Conservation (phyloP, 2,797 vertebrate genomes). For the Holocentrus rufus region DNA sequence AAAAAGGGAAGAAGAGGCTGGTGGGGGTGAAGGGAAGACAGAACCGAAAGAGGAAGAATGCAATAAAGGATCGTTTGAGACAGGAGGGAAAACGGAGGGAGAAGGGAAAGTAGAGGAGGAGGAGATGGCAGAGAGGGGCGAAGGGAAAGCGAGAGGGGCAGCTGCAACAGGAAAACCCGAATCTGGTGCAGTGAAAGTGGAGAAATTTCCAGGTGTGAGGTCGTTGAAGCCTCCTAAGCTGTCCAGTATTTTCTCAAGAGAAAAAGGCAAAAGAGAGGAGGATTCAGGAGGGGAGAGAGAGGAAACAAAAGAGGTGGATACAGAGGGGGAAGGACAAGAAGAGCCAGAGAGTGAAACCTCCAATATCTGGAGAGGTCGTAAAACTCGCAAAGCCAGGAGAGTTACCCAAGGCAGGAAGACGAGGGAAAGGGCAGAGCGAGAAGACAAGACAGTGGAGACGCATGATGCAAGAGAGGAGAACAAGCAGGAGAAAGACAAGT, state of each 20-base stretch:
- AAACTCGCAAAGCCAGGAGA: slow-evolving; percentile 69
- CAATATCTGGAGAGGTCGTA: slow-evolving; percentile 66
- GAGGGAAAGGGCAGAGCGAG: slow-evolving; percentile 6
- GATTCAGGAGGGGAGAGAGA: slow-evolving; percentile 20
- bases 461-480: slow-evolving; percentile 15
- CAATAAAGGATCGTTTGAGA: neutral
- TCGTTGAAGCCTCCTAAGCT: slow-evolving; percentile 24
- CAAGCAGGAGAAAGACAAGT: neutral
- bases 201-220: slow-evolving; percentile 18
- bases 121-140: too few species aligned
- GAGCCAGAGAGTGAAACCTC: neutral
- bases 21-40: slow-evolving; percentile 23
- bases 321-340: slow-evolving; percentile 3
- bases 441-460: slow-evolving; percentile 3
- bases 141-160: neutral
- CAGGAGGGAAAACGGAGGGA: neutral
- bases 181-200: neutral
- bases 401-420: slow-evolving; percentile 49
- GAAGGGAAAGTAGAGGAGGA: slow-evolving; percentile 2
- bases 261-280: slow-evolving; percentile 12
- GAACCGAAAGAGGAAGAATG: slow-evolving; percentile 43
- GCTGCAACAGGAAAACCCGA: neutral
- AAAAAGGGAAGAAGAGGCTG: slow-evolving; percentile 19
- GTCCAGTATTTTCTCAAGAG: slow-evolving; percentile 23
- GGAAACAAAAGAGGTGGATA: slow-evolving; percentile 3